Percentiles rank a stretch among this genome's conserved stretches.
Evolutionary conservation across 2,888 invertebrate genomes (phyloP).

Genomic region (Theretra japonica): DNA sequence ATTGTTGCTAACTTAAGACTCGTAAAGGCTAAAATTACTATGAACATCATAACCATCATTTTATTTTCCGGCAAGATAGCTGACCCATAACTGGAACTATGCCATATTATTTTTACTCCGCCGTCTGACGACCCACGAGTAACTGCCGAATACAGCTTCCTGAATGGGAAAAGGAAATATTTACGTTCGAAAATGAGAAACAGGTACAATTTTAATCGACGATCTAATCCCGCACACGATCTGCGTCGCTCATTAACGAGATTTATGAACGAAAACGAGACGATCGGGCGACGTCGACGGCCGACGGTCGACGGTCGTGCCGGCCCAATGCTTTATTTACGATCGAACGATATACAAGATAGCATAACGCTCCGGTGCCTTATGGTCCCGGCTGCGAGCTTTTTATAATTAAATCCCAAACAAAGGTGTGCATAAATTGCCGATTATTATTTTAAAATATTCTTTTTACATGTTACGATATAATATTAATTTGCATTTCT

Average conservation of each 20-base stretch:
- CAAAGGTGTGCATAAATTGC: constrained; percentile 2
- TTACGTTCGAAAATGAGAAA: constrained; percentile 42
- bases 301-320: constrained; percentile 32
- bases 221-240: constrained; percentile 76
- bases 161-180: constrained; percentile 44
- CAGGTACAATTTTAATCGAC: constrained; percentile 41
- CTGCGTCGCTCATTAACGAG: constrained; percentile 81
- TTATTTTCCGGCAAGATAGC: background rate
- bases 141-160: background rate
- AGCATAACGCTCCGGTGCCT: constrained; percentile 38
- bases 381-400: constrained; percentile 34
- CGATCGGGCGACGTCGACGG: constrained; percentile 70
- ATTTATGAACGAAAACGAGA: constrained; percentile 79
- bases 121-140: background rate
- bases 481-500: no score
- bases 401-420: constrained; percentile 23
- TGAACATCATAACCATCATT: background rate
- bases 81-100: background rate
- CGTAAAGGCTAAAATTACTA: no score
- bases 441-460: background rate
- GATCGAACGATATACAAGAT: constrained; percentile 28
- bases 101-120: background rate
- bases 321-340: constrained; percentile 29
- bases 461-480: no score
- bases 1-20: no score